Base-by-base conservation (phyloP, 2,888 invertebrate genomes). In the Lathronympha strigana region DNA sequence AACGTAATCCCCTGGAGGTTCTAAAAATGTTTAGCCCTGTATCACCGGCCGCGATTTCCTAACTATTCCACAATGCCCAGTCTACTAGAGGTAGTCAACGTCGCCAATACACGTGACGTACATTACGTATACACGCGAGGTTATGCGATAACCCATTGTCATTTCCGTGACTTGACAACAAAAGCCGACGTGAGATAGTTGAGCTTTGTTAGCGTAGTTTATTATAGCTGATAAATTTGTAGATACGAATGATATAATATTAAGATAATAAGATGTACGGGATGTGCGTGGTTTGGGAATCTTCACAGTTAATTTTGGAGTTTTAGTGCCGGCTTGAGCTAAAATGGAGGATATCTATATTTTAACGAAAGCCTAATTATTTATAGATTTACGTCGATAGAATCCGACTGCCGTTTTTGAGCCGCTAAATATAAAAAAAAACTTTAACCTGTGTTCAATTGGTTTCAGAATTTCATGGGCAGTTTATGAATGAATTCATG, bases 81-180 rank as follows among this genome's bases (percentile, higher is more conserved):
- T 43, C 43, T 43, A 21, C 11, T 17, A 1, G 21, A 43, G 43
- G 9, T 11, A 19, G 43, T 43, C 43, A 2, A 45, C 11, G 28
- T 6, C 8, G 8, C 13, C 13, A 25, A 61, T 61, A 43, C 21
- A 61, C 61, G 43, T 33, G 43, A 40, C 21, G n/a, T 15, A 23
- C 17, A 21, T 15, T 31, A 25, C 36, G 25, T 25, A 33, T n/a
- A 19, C n/a, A 50, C 50, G 36, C 11, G 50, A 43, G 25, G 21
- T 17, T 33, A 36, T 50, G 53, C 47, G 62, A 63, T 63, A 63
- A 63, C 54, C 62, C 62, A 55, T 55, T 55, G 62, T 63, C 62
- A 63, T 63, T 54, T 63, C 62, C 62, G 62, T 55, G 62, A 47
- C 62, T 47, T 47, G 54, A 63, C 62, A 47, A 63, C 62, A 63